These are phyloP conservation scores for Esox lucius DNA, from an alignment of 2,797 vertebrate species.

Conservation along the genomic window DNA sequence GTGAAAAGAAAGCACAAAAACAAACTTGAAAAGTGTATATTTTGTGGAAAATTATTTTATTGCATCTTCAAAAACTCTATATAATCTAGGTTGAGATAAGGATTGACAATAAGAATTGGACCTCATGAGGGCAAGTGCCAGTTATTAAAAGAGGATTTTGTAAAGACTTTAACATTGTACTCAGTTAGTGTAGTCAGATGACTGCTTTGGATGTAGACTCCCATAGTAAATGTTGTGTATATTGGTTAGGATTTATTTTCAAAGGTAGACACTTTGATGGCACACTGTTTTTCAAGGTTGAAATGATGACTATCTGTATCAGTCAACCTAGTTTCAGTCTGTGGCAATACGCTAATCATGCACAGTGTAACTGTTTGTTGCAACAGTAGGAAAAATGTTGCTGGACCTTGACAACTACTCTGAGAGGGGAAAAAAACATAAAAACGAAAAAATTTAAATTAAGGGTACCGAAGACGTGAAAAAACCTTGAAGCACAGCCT, in stretches of 20 bases:
- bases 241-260: background rate
- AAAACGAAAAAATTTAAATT: slow-evolving; percentile 50
- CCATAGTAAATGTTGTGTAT: background rate
- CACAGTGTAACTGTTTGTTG: slow-evolving; percentile 68
- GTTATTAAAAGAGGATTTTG: background rate
- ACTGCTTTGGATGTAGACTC: background rate
- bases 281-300: slow-evolving; percentile 51
- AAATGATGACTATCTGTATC: slow-evolving; percentile 41
- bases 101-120: background rate
- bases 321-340: slow-evolving; percentile 62
- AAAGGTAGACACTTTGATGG: background rate
- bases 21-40: background rate
- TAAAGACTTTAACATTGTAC: background rate
- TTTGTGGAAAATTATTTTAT: background rate
- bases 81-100: background rate
- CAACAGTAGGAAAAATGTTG: slow-evolving; percentile 65
- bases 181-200: background rate
- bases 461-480: slow-evolving; percentile 42
- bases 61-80: background rate
- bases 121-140: background rate
- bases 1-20: slow-evolving; percentile 49
- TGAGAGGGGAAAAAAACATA: slow-evolving; percentile 36
- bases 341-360: slow-evolving; percentile 63
- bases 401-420: slow-evolving; percentile 76
- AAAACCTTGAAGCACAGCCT: slow-evolving; percentile 84